These are phyloP conservation scores for Pseudochirops cupreus DNA, from an alignment of 2,797 vertebrate genomes.

Conservation along the genomic window DNA sequence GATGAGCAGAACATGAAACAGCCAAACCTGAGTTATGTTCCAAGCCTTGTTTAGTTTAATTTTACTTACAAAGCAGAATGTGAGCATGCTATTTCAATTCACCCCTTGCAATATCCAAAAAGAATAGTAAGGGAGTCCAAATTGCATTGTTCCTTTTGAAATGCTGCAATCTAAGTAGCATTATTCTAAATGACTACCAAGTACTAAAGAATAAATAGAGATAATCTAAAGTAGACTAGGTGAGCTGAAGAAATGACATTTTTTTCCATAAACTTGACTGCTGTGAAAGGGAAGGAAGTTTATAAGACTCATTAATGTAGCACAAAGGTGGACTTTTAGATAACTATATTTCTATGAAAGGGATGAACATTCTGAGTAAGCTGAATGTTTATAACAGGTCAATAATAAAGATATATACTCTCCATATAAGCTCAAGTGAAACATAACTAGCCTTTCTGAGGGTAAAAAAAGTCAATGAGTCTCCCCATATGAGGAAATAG, in stretches of 20 bases:
- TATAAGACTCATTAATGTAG: conserved; percentile 2
- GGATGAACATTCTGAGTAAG: conserved; percentile 37
- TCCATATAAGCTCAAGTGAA: conserved; percentile 64
- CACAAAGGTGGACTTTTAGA: conserved; percentile 19
- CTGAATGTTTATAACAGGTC: conserved; percentile 55
- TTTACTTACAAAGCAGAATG: conserved; percentile 72
- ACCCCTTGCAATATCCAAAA: conserved; percentile 52
- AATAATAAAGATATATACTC: conserved; percentile 54
- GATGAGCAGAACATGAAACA: conserved; percentile 64
- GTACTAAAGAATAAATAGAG: conserved; percentile 67
- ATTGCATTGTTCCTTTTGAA: conserved; percentile 65
- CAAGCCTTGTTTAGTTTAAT: conserved; percentile 71
- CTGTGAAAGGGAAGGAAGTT: not conserved
- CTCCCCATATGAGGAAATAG: conserved; percentile 38
- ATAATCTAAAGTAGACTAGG: conserved; percentile 57
- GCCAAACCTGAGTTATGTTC: conserved; percentile 73
- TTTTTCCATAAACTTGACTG: conserved; percentile 58
- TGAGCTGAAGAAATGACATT: conserved; percentile 45
- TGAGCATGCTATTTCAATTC: conserved; percentile 65
- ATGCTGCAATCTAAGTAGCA: conserved; percentile 43
- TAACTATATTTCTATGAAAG: conserved; percentile 17
- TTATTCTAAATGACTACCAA: conserved; percentile 66
- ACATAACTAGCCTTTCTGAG: conserved; percentile 58
- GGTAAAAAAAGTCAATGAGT: conserved; percentile 51
- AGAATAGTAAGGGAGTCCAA: conserved; percentile 37